These are phyloP conservation scores for Mirounga angustirostris DNA, from an alignment of 2,113 vertebrate genomes.

Conservation along the genomic window DNA sequence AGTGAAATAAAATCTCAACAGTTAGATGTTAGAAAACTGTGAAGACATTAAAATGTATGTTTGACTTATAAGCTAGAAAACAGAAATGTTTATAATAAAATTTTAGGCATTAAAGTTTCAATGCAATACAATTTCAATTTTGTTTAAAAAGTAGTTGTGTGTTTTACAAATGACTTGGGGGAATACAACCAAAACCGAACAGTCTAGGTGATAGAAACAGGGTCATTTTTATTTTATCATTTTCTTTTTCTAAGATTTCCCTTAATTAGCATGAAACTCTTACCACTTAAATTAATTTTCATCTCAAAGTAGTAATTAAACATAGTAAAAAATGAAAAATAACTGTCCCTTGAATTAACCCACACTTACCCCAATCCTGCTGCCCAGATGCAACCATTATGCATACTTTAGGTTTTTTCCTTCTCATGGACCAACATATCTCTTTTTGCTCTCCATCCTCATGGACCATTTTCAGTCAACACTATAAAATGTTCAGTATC, in stretches of 20 bases:
- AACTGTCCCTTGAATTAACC: background rate
- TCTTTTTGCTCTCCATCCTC: background rate
- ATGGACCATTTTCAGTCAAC: background rate
- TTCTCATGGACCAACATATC: background rate
- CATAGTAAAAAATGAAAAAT: background rate
- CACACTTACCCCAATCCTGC: fast-evolving
- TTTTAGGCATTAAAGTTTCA: conserved; percentile 30
- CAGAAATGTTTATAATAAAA: conserved; percentile 23
- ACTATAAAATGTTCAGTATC: background rate
- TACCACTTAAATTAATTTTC: conserved; percentile 20
- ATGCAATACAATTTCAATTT: conserved; percentile 38
- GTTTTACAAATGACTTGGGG: conserved; percentile 38
- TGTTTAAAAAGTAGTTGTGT: background rate
- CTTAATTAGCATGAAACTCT: background rate
- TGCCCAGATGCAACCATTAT: background rate
- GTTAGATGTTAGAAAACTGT: conserved; percentile 6
- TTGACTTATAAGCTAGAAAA: conserved; percentile 61
- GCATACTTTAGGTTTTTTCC: background rate
- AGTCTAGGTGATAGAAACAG: background rate
- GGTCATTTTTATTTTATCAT: conserved; percentile 11
- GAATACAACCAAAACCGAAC: background rate
- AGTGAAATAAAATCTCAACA: conserved; percentile 63
- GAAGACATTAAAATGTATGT: conserved; percentile 39
- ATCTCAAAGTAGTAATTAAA: conserved; percentile 25
- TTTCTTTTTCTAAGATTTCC: background rate